Conservation (phyloP, 1,140 invertebrate species). For the Ptiloglossa arizonensis region DNA sequence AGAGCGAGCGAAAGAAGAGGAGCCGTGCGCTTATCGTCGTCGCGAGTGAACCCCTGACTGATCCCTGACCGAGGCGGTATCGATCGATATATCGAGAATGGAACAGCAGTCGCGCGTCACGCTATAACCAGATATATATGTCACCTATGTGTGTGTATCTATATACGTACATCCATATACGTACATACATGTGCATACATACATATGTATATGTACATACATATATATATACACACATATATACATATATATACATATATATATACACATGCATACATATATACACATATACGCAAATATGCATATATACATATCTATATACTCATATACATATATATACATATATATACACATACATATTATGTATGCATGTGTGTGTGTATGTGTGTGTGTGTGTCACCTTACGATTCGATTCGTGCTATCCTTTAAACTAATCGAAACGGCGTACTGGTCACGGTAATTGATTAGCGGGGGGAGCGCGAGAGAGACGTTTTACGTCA, state of each 20-base stretch:
- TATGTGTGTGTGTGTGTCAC: slow-evolving; percentile 19
- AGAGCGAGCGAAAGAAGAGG: slow-evolving; percentile 24
- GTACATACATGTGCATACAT: no score
- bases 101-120: slow-evolving; percentile 60
- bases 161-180: no score
- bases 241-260: no score
- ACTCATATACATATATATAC: no score
- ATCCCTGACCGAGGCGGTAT: slow-evolving; percentile 56
- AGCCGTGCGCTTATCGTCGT: slow-evolving; percentile 45
- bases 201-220: no score
- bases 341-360: no score
- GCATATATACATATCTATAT: no score
- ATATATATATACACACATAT: no score
- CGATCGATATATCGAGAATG: slow-evolving; percentile 67
- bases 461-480: slow-evolving; percentile 16
- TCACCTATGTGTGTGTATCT: background rate
- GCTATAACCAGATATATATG: slow-evolving; percentile 54
- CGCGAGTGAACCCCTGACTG: slow-evolving; percentile 51
- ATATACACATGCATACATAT: no score
- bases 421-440: slow-evolving; percentile 36
- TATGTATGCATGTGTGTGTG: background rate
- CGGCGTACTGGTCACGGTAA: slow-evolving; percentile 12
- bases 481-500: background rate
- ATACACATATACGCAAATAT: no score
- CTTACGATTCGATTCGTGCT: slow-evolving; percentile 40